Evolutionary conservation across 2,113 vertebrate genomes (phyloP).

Genomic region (Epinephelus lanceolatus): DNA sequence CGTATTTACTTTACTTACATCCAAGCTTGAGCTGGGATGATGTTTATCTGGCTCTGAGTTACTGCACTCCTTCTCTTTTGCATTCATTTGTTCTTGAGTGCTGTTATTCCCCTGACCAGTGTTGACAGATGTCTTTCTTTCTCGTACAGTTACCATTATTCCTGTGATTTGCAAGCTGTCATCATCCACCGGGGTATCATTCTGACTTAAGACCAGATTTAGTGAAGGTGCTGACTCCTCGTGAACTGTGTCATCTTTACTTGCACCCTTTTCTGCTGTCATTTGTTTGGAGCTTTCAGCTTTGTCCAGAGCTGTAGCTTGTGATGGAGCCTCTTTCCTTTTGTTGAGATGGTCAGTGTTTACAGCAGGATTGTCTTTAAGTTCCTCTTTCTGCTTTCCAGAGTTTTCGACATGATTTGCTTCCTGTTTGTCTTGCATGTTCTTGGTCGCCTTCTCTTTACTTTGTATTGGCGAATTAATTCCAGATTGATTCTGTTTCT

Average conservation of each 20-base stretch:
- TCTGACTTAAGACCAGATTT: constrained; percentile 42
- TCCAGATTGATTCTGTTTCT: constrained; percentile 13
- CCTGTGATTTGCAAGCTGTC: constrained; percentile 72
- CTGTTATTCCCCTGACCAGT: constrained; percentile 8
- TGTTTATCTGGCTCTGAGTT: constrained; percentile 27
- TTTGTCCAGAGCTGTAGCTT: constrained; percentile 13
- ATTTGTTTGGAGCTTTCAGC: constrained; percentile 9
- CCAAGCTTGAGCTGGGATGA: constrained; percentile 5
- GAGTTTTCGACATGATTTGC: constrained; percentile 9
- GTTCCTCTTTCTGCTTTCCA: constrained; percentile 31
- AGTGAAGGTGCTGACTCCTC: constrained; percentile 41
- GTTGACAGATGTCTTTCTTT: constrained; percentile 42
- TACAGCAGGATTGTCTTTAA: neutral
- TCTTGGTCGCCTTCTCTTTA: constrained; percentile 28
- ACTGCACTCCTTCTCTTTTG: constrained; percentile 24
- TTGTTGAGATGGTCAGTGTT: constrained; percentile 9
- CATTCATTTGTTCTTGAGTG: neutral
- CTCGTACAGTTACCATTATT: constrained; percentile 75
- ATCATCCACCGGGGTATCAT: constrained; percentile 9
- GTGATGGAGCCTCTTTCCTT: constrained; percentile 18
- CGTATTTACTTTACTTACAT: constrained; percentile 32
- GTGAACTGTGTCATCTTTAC: neutral
- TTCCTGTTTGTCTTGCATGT: constrained; percentile 20
- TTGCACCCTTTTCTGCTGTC: constrained; percentile 30
- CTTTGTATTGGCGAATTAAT: constrained; percentile 27